These are phyloP conservation scores for Caenorhabditis tropicalis DNA, from an alignment of 1,140 invertebrate genomes.

Conservation along the genomic window DNA sequence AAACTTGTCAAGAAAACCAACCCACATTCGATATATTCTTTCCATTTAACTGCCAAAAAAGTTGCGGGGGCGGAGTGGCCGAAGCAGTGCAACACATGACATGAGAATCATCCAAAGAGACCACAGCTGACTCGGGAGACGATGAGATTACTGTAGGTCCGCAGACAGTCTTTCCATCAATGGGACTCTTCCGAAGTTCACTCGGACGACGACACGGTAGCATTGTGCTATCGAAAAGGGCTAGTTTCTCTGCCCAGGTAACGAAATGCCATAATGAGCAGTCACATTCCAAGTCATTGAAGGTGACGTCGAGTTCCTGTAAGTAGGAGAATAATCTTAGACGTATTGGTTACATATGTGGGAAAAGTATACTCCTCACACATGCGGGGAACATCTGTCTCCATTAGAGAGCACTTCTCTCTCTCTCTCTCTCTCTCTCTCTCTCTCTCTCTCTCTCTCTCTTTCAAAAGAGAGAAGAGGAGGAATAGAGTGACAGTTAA, in stretches of 20 bases:
- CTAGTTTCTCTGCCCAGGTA: slow-evolving; percentile 38
- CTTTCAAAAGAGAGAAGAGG: neutral
- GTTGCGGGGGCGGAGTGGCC: slow-evolving; percentile 9
- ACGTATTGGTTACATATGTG: neutral
- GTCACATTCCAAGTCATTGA: slow-evolving; percentile 46
- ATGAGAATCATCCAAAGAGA: neutral
- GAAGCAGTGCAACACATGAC: slow-evolving; percentile 19
- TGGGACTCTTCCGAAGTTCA: slow-evolving; percentile 1
- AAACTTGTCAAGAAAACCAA: too few species aligned
- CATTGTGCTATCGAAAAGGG: slow-evolving; percentile 46
- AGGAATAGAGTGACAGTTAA: neutral
- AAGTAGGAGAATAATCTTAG: neutral
- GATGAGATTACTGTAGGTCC: slow-evolving; percentile 27
- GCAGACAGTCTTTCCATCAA: slow-evolving; percentile 38
- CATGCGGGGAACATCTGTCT: neutral
- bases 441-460: neutral
- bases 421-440: too few species aligned
- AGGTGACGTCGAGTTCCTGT: slow-evolving; percentile 49
- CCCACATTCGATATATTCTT: slow-evolving; percentile 40
- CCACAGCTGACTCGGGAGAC: neutral
- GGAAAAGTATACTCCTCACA: neutral
- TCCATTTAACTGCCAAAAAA: slow-evolving; percentile 43
- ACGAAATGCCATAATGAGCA: slow-evolving; percentile 46
- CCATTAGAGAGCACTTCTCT: neutral
- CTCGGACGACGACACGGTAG: neutral